phyloP scores from a whole-genome alignment of 2,797 vertebrate species.

The Lycodopsis pacificus region DNA sequence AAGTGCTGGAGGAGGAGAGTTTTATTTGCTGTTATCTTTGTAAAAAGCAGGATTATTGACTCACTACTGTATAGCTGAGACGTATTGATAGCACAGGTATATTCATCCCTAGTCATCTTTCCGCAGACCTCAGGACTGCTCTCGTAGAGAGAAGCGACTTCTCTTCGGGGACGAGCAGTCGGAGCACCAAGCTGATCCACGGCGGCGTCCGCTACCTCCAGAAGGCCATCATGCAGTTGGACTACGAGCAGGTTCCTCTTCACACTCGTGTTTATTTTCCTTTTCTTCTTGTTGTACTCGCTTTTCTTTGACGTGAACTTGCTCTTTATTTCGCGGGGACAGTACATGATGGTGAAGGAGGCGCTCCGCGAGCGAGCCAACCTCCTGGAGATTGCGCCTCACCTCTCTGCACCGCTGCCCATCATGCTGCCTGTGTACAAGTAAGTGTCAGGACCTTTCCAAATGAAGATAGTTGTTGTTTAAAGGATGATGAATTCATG shows the following conservation, averaged over 20 bases:
- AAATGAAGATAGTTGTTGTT: not conserved
- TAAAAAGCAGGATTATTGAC: too few relatives aligned
- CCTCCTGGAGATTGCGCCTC: constrained; percentile 94
- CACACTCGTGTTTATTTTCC: not conserved
- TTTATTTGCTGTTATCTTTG: too few relatives aligned
- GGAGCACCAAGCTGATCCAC: constrained; percentile 98
- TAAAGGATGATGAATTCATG: not conserved
- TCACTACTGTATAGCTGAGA: not conserved
- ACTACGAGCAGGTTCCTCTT: constrained; percentile 92
- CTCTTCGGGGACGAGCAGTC: constrained; percentile 97
- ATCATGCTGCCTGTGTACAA: constrained; percentile 99
- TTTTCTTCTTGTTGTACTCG: rapidly evolving
- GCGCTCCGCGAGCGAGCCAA: constrained; percentile 95
- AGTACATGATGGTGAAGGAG: constrained; percentile 99
- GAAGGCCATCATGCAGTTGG: constrained; percentile 97
- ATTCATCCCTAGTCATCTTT: not conserved
- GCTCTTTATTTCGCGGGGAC: not conserved
- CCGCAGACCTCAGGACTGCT: constrained; percentile 94
- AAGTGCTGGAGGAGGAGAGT: not conserved
- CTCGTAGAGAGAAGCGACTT: constrained; percentile 96
- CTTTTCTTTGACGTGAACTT: not conserved
- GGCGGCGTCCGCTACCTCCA: constrained; percentile 98
- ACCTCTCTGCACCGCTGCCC: constrained; percentile 93
- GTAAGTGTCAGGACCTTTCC: constrained; percentile 78
- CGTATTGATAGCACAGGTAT: not conserved